Percentiles rank a stretch among this genome's conserved stretches.
Conservation (phyloP, 2,888 invertebrate species). For the Philopedon plagiatum region DNA sequence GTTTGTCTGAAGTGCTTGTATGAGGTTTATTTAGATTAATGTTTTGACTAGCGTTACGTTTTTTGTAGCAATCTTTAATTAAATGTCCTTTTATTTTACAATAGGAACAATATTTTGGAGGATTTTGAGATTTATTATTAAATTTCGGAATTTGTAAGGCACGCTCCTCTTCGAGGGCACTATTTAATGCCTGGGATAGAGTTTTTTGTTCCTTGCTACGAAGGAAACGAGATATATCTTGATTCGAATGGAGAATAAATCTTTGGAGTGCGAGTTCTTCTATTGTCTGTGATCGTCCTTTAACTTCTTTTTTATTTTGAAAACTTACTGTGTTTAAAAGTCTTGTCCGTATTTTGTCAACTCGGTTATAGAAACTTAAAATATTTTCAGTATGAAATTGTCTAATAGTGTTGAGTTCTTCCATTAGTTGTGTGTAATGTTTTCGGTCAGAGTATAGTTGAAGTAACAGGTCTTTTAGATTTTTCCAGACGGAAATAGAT, state of each 20-base stretch:
- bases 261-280: conserved; percentile 31
- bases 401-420: conserved; percentile 28
- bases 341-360: conserved; percentile 5
- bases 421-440: conserved; percentile 31
- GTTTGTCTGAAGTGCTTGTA: too few species aligned
- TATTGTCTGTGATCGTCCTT: conserved; percentile 13
- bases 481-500: too few species aligned
- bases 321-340: conserved; percentile 4
- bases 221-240: conserved; percentile 30
- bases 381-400: conserved; percentile 18
- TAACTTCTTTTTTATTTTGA: neutral
- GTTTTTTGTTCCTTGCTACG: conserved; percentile 19
- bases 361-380: conserved; percentile 13
- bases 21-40: too few species aligned
- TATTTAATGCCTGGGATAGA: conserved; percentile 22
- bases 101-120: conserved; percentile 15
- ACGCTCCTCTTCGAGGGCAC: conserved; percentile 29
- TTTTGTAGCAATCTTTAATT: conserved; percentile 33
- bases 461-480: conserved; percentile 19
- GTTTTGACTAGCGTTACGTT: too few species aligned
- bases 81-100: conserved; percentile 31
- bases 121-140: neutral
- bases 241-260: conserved; percentile 33
- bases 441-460: conserved; percentile 18
- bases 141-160: neutral